A percentile compares a stretch with the other conserved stretches of the same genome.
Evolutionary conservation across 2,797 vertebrate species (phyloP).

Genomic region (Lepilemur septentrionalis): DNA sequence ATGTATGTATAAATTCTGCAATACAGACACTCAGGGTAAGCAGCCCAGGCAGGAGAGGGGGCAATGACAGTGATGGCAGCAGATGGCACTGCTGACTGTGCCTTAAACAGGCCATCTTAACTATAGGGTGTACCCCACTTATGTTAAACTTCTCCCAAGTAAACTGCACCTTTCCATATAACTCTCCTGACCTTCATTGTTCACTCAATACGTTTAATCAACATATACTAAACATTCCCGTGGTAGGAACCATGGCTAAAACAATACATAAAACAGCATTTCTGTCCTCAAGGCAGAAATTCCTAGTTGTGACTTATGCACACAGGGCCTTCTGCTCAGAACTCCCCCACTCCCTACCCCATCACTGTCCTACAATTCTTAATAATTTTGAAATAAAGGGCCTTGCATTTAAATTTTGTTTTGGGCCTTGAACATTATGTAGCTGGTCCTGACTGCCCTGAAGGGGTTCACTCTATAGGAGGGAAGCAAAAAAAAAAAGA

Average conservation of each 20-base stretch:
- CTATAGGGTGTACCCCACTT: not conserved
- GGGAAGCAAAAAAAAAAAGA: not conserved
- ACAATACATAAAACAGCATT: not conserved
- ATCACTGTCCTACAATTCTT: not conserved
- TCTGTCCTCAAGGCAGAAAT: not conserved
- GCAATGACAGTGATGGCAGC: not conserved
- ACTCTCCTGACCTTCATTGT: not conserved
- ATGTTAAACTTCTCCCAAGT: not conserved
- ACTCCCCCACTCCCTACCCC: not conserved
- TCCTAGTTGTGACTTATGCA: not conserved
- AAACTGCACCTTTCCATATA: not conserved
- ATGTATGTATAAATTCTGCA: not conserved
- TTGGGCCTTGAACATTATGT: not conserved
- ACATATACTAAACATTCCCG: not conserved
- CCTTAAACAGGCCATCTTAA: not conserved
- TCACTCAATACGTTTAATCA: not conserved
- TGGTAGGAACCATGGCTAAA: not conserved
- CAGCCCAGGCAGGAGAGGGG: not conserved
- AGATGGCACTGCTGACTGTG: conserved; percentile 37
- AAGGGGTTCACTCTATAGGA: not conserved
- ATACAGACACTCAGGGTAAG: not conserved
- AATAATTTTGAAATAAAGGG: conserved; percentile 2
- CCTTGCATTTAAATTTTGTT: not conserved
- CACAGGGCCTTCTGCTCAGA: not conserved
- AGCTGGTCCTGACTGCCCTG: not conserved